These are phyloP conservation scores for Channallabes apus DNA, from an alignment of 2,797 vertebrate genomes.

Conservation along the genomic window DNA sequence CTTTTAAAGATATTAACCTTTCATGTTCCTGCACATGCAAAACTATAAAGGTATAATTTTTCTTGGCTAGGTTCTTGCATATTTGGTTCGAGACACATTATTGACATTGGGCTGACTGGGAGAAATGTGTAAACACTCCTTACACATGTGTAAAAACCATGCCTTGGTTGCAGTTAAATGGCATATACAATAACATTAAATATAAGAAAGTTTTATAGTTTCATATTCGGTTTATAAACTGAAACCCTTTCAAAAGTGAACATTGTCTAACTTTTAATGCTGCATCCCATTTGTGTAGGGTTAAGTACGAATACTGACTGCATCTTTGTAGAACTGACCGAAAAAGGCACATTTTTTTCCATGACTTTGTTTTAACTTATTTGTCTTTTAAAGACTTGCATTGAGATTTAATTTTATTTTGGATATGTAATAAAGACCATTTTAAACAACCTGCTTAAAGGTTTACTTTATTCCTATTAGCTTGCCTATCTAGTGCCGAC, in stretches of 20 bases:
- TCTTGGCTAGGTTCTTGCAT: not conserved
- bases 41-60: slow-evolving; percentile 4
- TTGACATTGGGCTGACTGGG: not conserved
- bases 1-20: slow-evolving; percentile 18
- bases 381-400: slow-evolving; percentile 82
- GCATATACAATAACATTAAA: slow-evolving; percentile 4
- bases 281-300: slow-evolving; percentile 1
- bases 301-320: slow-evolving; percentile 2
- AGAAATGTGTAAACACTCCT: not conserved
- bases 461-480: not conserved
- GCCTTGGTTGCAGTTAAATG: not conserved
- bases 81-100: slow-evolving; percentile 3
- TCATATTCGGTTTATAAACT: slow-evolving; percentile 11
- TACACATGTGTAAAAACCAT: too few relatives aligned
- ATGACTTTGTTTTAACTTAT: slow-evolving; percentile 78
- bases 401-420: slow-evolving; percentile 57
- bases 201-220: not conserved
- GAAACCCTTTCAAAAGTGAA: not conserved
- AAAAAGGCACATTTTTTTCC: slow-evolving; percentile 35
- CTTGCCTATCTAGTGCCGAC: not conserved
- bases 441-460: slow-evolving; percentile 7
- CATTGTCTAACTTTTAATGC: slow-evolving; percentile 5
- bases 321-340: slow-evolving; percentile 22
- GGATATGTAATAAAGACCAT: slow-evolving; percentile 65
- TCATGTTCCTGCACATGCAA: not conserved